These are phyloP conservation scores for Notarius lentiginosus DNA, from an alignment of 2,113 vertebrate species.

Conservation along the genomic window DNA sequence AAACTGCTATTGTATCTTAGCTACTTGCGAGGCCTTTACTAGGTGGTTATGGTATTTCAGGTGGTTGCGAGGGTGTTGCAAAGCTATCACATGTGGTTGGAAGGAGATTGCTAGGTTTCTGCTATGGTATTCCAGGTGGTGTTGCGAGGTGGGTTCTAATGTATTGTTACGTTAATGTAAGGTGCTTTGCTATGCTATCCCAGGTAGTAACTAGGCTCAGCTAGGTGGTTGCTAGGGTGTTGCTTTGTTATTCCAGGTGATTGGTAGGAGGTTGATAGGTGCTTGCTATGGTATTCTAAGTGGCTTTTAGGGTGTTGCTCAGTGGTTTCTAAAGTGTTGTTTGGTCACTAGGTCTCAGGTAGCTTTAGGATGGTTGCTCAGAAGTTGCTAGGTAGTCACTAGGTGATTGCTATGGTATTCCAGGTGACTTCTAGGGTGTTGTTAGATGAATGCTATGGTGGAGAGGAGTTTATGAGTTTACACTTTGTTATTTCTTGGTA, in stretches of 20 bases:
- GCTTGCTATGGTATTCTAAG: too few relatives aligned
- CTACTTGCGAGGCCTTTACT: neutral
- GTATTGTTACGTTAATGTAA: neutral
- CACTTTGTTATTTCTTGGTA: neutral
- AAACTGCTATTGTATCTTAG: neutral
- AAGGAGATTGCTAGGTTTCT: too few relatives aligned
- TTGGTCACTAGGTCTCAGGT: neutral
- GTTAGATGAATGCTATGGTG: neutral
- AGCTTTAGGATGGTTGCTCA: neutral
- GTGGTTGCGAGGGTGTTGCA: neutral
- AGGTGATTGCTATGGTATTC: neutral
- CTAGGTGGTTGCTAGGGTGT: neutral
- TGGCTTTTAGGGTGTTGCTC: neutral
- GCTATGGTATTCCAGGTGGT: neutral
- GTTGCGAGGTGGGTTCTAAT: neutral
- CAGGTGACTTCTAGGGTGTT: neutral
- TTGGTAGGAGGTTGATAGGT: neutral
- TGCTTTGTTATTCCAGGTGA: neutral
- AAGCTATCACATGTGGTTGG: too few relatives aligned
- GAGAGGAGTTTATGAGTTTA: neutral
- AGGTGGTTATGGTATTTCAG: too few relatives aligned
- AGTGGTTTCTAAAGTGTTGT: neutral
- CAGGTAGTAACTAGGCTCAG: neutral
- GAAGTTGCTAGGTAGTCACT: too few relatives aligned
- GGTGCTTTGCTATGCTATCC: neutral